These are phyloP conservation scores for Chamaea fasciata DNA, from an alignment of 2,113 vertebrate genomes.

Conservation along the genomic window DNA sequence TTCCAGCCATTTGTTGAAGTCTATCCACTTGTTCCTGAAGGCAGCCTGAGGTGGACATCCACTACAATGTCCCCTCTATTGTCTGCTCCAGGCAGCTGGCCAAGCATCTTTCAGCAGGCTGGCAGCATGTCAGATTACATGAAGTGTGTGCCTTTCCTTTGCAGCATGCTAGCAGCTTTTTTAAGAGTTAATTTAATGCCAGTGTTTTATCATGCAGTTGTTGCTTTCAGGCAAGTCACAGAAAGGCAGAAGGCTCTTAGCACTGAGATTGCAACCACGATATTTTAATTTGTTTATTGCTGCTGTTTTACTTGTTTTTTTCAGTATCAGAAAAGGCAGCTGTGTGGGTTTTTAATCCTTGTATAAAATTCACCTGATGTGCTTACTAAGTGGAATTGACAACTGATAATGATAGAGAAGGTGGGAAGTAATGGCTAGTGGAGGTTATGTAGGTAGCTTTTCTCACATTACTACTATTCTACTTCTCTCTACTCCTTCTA, in stretches of 20 bases:
- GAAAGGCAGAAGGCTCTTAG: not conserved
- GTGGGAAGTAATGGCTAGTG: not conserved
- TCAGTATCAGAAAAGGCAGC: not conserved
- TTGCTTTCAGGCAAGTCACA: not conserved
- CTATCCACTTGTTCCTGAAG: not conserved
- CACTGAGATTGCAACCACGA: not conserved
- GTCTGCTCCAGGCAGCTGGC: not conserved
- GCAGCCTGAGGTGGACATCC: not conserved
- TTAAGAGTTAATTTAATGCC: not conserved
- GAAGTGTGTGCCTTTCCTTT: not conserved
- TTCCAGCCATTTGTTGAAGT: not conserved
- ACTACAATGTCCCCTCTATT: not conserved
- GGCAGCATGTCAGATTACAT: not conserved
- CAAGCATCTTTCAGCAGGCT: not conserved
- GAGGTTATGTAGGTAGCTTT: not conserved
- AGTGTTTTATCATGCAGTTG: not conserved
- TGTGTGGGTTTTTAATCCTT: not conserved
- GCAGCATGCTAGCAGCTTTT: not conserved
- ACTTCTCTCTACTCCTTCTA: not conserved
- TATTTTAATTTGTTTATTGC: conserved; percentile 23
- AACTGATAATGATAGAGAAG: not conserved
- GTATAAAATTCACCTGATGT: not conserved
- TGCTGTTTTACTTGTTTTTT: not conserved
- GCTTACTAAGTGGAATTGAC: not conserved
- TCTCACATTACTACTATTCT: not conserved